Evolutionary conservation across 1,140 invertebrate species (phyloP).

Genomic region (Drosophila sp.): DNA sequence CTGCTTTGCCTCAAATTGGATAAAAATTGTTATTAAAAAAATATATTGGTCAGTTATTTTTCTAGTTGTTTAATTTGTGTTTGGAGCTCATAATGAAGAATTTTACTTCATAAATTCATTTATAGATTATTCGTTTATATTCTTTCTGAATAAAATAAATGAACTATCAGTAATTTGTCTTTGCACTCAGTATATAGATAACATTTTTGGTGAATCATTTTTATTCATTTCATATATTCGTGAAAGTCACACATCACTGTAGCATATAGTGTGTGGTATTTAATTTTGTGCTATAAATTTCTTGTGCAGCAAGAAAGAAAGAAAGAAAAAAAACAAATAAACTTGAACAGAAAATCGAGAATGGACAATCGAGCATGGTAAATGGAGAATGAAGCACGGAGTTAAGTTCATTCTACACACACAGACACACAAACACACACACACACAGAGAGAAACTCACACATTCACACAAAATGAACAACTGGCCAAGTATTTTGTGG

Average conservation of each 20-base stretch:
- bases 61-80: too few species aligned
- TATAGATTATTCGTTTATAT: too few species aligned
- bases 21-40: too few species aligned
- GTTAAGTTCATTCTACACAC: constrained; percentile 32
- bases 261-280: constrained; percentile 51
- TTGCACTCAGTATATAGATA: too few species aligned
- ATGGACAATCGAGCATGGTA: neutral
- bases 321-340: constrained; percentile 55
- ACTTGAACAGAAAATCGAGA: constrained; percentile 12
- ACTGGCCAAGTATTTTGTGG: constrained; percentile 64
- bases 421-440: constrained; percentile 1
- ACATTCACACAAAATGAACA: constrained; percentile 56
- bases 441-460: neutral
- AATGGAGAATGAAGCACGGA: constrained; percentile 17
- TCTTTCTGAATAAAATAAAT: too few species aligned
- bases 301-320: constrained; percentile 18
- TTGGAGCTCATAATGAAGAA: too few species aligned
- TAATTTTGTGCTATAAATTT: constrained; percentile 73
- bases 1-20: too few species aligned
- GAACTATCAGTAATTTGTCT: too few species aligned
- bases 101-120: too few species aligned
- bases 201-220: too few species aligned
- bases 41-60: too few species aligned
- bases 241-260: neutral
- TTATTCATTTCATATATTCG: neutral